These are phyloP conservation scores for Plodia interpunctella DNA, from an alignment of 1,140 invertebrate genomes.

Conservation along the genomic window DNA sequence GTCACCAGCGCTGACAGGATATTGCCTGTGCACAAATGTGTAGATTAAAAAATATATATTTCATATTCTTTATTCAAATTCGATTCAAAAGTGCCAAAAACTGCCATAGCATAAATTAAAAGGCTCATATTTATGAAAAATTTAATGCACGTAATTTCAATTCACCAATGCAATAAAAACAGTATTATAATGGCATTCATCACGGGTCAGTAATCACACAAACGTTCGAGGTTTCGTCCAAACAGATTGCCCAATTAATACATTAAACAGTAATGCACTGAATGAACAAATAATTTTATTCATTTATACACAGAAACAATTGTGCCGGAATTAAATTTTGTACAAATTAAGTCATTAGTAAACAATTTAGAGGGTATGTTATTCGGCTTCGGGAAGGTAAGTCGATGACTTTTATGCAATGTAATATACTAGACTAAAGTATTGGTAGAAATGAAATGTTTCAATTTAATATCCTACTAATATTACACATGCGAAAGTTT, in stretches of 20 bases:
- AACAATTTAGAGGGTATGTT: not conserved
- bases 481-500: too few relatives aligned
- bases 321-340: constrained; percentile 27
- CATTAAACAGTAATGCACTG: not conserved
- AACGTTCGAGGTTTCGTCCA: not conserved
- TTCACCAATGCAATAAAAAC: not conserved
- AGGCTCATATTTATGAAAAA: too few relatives aligned
- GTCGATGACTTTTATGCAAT: not conserved
- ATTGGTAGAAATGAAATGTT: too few relatives aligned
- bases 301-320: not conserved
- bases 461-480: too few relatives aligned
- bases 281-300: not conserved
- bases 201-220: not conserved
- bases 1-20: constrained; percentile 79
- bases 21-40: constrained; percentile 64
- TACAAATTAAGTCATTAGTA: constrained; percentile 21
- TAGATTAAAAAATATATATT: too few relatives aligned
- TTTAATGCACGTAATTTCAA: too few relatives aligned
- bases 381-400: not conserved
- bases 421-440: not conserved
- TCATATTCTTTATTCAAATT: too few relatives aligned
- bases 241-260: constrained; percentile 2
- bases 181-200: not conserved
- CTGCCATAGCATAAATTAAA: too few relatives aligned
- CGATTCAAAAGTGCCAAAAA: too few relatives aligned